phyloP scores from a whole-genome alignment of 2,888 invertebrate genomes.

The Belgica antarctica region DNA sequence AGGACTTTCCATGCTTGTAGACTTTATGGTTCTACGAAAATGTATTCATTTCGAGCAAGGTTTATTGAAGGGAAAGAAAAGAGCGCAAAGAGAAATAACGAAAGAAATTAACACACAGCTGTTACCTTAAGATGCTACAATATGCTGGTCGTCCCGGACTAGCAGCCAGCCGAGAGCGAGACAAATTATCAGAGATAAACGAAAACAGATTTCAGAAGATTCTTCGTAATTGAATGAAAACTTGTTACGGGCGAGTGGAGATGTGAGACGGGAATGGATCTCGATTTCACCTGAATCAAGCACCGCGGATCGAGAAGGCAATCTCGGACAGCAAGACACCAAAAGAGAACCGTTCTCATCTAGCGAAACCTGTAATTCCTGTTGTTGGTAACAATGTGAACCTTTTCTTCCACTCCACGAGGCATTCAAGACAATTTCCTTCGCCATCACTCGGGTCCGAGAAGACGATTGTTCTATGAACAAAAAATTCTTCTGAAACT shows the following conservation, averaged over 20 bases:
- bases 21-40: slow-evolving; percentile 40
- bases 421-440: background rate
- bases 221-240: slow-evolving; percentile 15
- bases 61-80: background rate
- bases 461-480: background rate
- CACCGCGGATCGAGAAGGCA: slow-evolving; percentile 4
- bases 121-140: slow-evolving; percentile 9
- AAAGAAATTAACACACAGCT: slow-evolving; percentile 42
- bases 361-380: background rate
- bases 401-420: no score
- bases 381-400: background rate
- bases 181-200: slow-evolving; percentile 39
- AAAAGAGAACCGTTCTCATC: background rate
- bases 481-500: no score
- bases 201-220: background rate
- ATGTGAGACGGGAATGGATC: no score
- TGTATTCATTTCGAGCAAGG: background rate
- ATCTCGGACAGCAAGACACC: background rate
- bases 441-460: background rate
- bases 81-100: background rate
- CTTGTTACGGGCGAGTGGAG: background rate
- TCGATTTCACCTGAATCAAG: background rate
- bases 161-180: slow-evolving; percentile 28
- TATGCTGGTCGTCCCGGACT: background rate
- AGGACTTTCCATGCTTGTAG: slow-evolving; percentile 15